These are phyloP conservation scores for roundworm (Caenorhabditis elegans) DNA, from an alignment of 1,140 invertebrate genomes.

Conservation along the genomic window WBcel235 BX284603.4:5115501-5116000, in stretches of 20 bases:
- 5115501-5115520: constrained; percentile 78
- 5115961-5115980: constrained; percentile 82
- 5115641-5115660: constrained; percentile 91
- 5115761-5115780: constrained; percentile 80
- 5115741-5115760: constrained; percentile 86
- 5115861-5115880: constrained; percentile 82
- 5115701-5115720: too few relatives aligned
- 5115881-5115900: constrained; percentile 87
- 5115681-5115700: constrained; percentile 66
- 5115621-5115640: constrained; percentile 82
- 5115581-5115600: constrained; percentile 33
- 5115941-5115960: constrained; percentile 89
- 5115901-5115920: constrained; percentile 82
- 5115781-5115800: constrained; percentile 91
- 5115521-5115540: constrained; percentile 86
- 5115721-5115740: constrained; percentile 67
- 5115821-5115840: constrained; percentile 40
- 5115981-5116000: constrained; percentile 76
- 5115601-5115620: constrained; percentile 71
- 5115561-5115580: too few relatives aligned
- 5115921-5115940: constrained; percentile 80
- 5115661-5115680: constrained; percentile 84
- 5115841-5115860: constrained; percentile 72
- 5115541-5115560: constrained; percentile 81
- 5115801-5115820: constrained; percentile 69